Conservation (phyloP, 2,113 vertebrate genomes). For the Panurus biarmicus region DNA sequence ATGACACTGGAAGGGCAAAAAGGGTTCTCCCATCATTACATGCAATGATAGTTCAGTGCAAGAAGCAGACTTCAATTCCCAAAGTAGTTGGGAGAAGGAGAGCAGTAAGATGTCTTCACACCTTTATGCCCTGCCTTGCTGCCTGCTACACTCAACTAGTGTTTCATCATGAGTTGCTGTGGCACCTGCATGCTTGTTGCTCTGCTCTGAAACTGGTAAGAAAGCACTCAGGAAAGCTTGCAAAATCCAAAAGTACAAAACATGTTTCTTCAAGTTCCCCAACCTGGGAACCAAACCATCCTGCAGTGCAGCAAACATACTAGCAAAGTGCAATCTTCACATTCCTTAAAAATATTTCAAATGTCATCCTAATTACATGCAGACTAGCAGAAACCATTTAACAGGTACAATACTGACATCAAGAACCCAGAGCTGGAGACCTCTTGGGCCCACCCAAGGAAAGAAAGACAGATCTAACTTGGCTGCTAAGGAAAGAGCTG, state of each 20-base stretch:
- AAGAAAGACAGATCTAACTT: background rate
- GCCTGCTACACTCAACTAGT: background rate
- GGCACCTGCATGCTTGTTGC: background rate
- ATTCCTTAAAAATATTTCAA: background rate
- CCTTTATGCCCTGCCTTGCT: background rate
- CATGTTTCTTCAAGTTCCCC: background rate
- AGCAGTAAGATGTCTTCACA: background rate
- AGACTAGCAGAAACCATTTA: background rate
- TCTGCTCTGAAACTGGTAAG: background rate
- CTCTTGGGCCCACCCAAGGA: background rate
- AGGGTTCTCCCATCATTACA: background rate
- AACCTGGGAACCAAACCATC: background rate
- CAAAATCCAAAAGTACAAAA: background rate
- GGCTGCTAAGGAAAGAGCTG: background rate
- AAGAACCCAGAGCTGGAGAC: background rate
- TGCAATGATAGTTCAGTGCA: background rate
- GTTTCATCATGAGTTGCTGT: background rate
- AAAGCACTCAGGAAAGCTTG: background rate
- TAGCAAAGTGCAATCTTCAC: background rate
- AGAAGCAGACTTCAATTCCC: background rate
- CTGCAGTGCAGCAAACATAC: background rate
- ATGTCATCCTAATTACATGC: background rate
- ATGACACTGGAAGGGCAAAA: background rate
- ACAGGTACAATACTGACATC: background rate
- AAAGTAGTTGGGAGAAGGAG: background rate